Evolutionary conservation across 2,113 vertebrate species (phyloP).

Genomic region (Coptodon bakossiorum): DNA sequence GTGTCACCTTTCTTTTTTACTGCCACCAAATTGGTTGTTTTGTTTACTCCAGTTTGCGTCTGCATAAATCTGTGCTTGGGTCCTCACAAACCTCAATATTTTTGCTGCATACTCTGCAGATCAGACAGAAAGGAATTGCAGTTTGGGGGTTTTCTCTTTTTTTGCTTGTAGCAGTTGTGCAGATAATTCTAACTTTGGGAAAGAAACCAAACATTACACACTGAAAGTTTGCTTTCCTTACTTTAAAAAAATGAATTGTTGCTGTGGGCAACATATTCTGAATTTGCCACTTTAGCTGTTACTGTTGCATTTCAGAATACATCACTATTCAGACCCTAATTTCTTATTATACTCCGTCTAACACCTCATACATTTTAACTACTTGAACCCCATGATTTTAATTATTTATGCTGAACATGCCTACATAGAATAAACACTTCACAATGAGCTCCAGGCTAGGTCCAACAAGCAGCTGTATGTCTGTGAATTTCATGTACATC

Average conservation of each 20-base stretch:
- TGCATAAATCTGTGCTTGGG: background rate
- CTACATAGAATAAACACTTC: background rate
- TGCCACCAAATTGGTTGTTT: background rate
- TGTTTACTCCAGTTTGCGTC: background rate
- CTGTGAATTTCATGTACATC: background rate
- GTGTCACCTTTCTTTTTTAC: background rate
- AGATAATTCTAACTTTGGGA: background rate
- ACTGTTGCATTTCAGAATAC: background rate
- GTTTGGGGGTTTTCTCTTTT: background rate
- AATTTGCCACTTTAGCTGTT: fast-evolving
- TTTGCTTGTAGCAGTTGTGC: background rate
- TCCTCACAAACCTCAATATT: background rate
- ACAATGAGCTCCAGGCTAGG: background rate
- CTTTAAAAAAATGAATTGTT: fast-evolving
- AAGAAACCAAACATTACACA: background rate
- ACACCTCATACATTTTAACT: fast-evolving
- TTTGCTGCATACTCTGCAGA: background rate
- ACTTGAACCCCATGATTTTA: background rate
- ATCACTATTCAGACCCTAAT: background rate
- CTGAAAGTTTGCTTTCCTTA: background rate
- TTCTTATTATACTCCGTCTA: fast-evolving
- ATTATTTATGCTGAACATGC: fast-evolving
- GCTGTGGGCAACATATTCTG: fast-evolving
- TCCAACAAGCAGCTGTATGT: background rate
- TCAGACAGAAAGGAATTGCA: background rate